Percentiles rank a stretch among this genome's conserved stretches.
phyloP scores from a whole-genome alignment of 2,888 invertebrate genomes.

The Drepana falcataria region DNA sequence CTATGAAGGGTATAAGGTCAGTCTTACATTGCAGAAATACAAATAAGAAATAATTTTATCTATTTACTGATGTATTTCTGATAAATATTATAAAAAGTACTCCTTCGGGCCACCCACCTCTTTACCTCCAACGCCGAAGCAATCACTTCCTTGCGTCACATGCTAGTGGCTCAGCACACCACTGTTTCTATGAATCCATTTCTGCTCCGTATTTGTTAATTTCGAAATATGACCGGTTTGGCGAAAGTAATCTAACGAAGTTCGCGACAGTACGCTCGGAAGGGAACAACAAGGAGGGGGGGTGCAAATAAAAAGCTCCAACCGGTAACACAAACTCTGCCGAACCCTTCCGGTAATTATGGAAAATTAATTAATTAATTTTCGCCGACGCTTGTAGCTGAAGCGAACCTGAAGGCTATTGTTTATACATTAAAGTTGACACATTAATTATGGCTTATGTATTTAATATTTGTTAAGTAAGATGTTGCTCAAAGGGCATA shows the following conservation, averaged over 20 bases:
- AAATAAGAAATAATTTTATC: too few relatives aligned
- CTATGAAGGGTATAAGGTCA: too few relatives aligned
- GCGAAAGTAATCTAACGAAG: not conserved
- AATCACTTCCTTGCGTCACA: too few relatives aligned
- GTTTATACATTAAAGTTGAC: conserved; percentile 26
- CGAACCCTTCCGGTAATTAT: conserved; percentile 10
- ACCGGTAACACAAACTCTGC: not conserved
- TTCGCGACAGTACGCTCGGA: not conserved
- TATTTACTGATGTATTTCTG: too few relatives aligned
- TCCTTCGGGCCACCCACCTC: too few relatives aligned
- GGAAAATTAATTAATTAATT: conserved; percentile 19
- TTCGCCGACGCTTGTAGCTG: conserved; percentile 2
- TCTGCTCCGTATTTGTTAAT: too few relatives aligned
- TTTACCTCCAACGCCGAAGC: too few relatives aligned
- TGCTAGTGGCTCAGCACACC: too few relatives aligned
- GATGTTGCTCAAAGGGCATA: not conserved
- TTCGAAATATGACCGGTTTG: too few relatives aligned
- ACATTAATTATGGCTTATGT: conserved; percentile 20
- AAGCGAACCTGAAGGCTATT: conserved; percentile 14
- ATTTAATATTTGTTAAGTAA: not conserved
- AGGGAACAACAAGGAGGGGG: not conserved
- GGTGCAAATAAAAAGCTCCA: not conserved
- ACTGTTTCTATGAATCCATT: too few relatives aligned
- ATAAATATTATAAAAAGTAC: too few relatives aligned
- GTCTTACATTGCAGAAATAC: too few relatives aligned